Evolutionary conservation across 1,140 invertebrate genomes (phyloP).

Genomic region (Triops cancriformis): DNA sequence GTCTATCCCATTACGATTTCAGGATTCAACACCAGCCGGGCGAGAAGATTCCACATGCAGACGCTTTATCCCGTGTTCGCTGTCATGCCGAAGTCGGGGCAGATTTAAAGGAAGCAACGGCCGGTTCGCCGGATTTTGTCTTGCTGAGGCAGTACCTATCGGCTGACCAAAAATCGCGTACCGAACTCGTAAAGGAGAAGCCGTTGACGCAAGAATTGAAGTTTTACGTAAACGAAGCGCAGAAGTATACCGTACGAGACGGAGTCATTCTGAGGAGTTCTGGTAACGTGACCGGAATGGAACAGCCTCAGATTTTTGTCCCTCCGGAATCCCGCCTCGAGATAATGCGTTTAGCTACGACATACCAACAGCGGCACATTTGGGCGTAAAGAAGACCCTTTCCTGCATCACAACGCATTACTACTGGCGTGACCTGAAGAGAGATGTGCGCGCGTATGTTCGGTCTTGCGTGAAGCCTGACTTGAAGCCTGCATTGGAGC

Average conservation of each 20-base stretch:
- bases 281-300: not conserved
- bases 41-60: not conserved
- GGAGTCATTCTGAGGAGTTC: not conserved
- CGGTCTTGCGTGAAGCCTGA: not conserved
- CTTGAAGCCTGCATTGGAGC: not conserved
- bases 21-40: not conserved
- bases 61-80: not conserved
- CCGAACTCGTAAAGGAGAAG: not conserved
- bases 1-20: conserved; percentile 4
- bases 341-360: not conserved
- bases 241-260: not conserved
- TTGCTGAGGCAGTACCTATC: not conserved
- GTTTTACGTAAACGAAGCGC: not conserved
- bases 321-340: not conserved
- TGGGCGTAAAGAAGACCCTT: not conserved
- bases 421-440: not conserved
- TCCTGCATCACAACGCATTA: not conserved
- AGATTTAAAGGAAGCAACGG: not conserved
- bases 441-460: not conserved
- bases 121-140: not conserved
- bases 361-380: not conserved
- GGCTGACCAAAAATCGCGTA: not conserved
- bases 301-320: not conserved
- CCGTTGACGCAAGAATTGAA: not conserved
- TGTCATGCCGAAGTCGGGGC: not conserved